These are phyloP conservation scores for Plectus sambesii DNA, from an alignment of 1,140 invertebrate species.

Conservation along the genomic window DNA sequence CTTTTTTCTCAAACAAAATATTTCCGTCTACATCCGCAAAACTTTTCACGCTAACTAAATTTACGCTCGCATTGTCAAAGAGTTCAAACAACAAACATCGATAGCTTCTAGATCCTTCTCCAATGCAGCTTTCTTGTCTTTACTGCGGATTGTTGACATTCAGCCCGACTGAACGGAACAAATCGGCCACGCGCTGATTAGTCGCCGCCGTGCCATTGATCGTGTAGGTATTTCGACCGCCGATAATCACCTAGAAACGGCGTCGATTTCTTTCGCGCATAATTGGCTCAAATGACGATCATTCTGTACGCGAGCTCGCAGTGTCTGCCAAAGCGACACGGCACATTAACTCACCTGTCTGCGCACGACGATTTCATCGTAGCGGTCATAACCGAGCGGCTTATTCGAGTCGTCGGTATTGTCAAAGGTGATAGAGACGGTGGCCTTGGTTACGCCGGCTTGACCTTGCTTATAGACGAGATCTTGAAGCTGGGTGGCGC, in stretches of 20 bases:
- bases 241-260: constrained; percentile 53
- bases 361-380: constrained; percentile 81
- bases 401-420: constrained; percentile 69
- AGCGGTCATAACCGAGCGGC: constrained; percentile 81
- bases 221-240: constrained; percentile 71
- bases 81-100: too few relatives aligned
- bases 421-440: constrained; percentile 89
- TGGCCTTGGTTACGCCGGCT: constrained; percentile 85
- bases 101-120: too few relatives aligned
- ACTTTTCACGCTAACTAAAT: too few relatives aligned
- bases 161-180: constrained; percentile 88
- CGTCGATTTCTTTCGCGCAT: too few relatives aligned
- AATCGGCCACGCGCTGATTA: constrained; percentile 76
- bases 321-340: constrained; percentile 1
- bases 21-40: too few relatives aligned
- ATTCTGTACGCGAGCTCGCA: constrained; percentile 4
- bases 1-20: too few relatives aligned
- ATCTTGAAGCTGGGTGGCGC: constrained; percentile 54
- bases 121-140: constrained; percentile 43
- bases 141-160: constrained; percentile 99
- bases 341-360: constrained; percentile 66
- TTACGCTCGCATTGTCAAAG: too few relatives aligned
- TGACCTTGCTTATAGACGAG: constrained; percentile 95
- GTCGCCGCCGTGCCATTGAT: constrained; percentile 84
- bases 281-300: constrained; percentile 4